Conservation (phyloP, 2,888 invertebrate species). For the Nebria salina region DNA sequence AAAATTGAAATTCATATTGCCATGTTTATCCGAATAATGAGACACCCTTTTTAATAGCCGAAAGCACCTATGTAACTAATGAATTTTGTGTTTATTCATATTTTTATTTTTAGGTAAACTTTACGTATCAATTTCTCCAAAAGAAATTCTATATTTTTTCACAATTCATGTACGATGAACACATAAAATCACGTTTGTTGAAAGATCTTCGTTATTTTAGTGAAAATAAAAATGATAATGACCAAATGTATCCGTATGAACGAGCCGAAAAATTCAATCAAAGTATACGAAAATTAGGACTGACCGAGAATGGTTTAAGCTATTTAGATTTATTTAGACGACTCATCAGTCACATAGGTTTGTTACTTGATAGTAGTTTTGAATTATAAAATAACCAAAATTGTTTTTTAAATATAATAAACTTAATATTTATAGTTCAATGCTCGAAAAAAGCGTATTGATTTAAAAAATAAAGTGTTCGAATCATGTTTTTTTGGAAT, state of each 20-base stretch:
- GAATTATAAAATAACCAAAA: too few species aligned
- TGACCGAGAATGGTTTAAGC: conserved; percentile 82
- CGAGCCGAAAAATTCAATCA: conserved; percentile 94
- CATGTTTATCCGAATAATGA: too few species aligned
- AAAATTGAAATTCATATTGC: too few species aligned
- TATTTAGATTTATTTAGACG: conserved; percentile 94
- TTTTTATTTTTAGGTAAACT: conserved; percentile 69
- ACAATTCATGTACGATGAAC: conserved; percentile 97
- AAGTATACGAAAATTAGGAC: conserved; percentile 86
- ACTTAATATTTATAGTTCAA: background rate
- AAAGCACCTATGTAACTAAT: too few species aligned
- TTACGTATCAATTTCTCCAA: conserved; percentile 92
- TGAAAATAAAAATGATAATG: conserved; percentile 73
- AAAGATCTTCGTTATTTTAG: conserved; percentile 87
- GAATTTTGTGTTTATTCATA: conserved; percentile 25
- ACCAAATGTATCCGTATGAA: conserved; percentile 84
- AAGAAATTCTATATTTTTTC: conserved; percentile 95
- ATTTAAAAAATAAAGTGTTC: background rate
- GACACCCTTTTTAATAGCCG: too few species aligned
- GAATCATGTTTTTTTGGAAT: background rate
- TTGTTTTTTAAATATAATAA: too few species aligned
- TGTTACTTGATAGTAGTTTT: conserved; percentile 7
- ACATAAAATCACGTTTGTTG: conserved; percentile 92
- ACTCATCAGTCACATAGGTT: conserved; percentile 92
- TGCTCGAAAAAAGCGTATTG: too few species aligned